Evolutionary conservation across 2,888 invertebrate genomes (phyloP), one percentile per base, ranked within the genome.

Genomic region (Melinopterus prodromus): DNA sequence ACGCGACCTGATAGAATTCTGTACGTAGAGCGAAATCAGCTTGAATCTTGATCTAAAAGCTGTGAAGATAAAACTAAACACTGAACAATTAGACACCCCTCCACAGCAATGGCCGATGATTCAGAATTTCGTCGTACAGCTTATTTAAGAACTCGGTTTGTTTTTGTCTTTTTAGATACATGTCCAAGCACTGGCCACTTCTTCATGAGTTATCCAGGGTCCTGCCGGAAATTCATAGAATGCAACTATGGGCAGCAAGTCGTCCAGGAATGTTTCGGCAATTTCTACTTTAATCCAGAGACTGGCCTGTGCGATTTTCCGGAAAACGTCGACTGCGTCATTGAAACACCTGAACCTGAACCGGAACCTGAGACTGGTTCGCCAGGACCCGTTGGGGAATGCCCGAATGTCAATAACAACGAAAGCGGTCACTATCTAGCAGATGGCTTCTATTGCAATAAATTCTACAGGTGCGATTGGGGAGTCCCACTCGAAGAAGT

Each of bases 241-340:
- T 80, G 80, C 37, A 35, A 77, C 14, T n/a, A 80, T 70, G 80
- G 80, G 4, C 16, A 15, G 6, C 71, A 14, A 16, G 15, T 14
- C 26, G 6, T 74, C 9, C n/a, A 71, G 6, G 26, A 35, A 3
- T 80, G 80, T n/a, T 12, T 70, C n/a, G 16, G 53, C 12, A 77
- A 74, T 12, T 37, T 80, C 37, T 75, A 80, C 75, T 80, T 80
- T 16, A 76, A 78, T 38, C 35, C 75, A 7, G 37, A 1, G 9
- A 6, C 70, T 9, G 80, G 80, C n/a, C 76, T 16, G 16, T 80
- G 80, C 15, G 78, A 78, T 38, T 76, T 74, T 26, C 80, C 80
- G 0, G 78, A 75, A 12, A 71, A 76, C 0, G 77, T 53, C 15
- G 74, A 14, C 14, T 80, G 80, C 12, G 71, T 69, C n/a, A 4